Base-by-base conservation (phyloP, 2,888 invertebrate genomes). In the Adineta ricciae region DNA sequence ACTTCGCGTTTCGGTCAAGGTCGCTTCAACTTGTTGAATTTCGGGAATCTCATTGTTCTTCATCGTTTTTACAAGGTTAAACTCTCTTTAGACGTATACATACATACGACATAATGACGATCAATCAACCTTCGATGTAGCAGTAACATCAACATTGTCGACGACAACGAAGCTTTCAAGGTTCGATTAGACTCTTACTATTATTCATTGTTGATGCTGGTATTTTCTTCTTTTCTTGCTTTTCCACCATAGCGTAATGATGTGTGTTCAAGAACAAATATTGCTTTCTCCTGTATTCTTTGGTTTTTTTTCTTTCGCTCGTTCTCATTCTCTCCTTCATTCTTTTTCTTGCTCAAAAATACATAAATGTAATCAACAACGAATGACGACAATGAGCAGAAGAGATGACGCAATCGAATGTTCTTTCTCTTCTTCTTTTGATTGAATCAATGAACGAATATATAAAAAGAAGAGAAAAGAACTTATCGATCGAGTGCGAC, bases 1-100 rank as follows among this genome's bases (percentile, higher is more conserved):
- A 64, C 64, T 64, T 64, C 32, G 32, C 32, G 46, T 64, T 64
- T 64, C 64, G 64, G 64, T 64, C 64, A 64, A 64, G 64, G 64
- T 32, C 64, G 32, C 64, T 64, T 64, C 64, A 27, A 64, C 32
- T 64, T 32, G 64, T 32, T 64, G 64, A 64, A 64, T 64, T 64
- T 64, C 64, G 32, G 64, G 64, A 64, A 64, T 64, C 64, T 64
- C 32, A 64, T 64, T 64, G 64, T 64, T 64, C 64, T 64, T 64
- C 64, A 64, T 64, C 64, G 64, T 64, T 64, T 64, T 64, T 64
- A 64, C 64, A 64, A 64, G 64, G 64, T 64, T 64, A 64, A 64
- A 64, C 64, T 64, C 32, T 64, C 32, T 64, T 64, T 64, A 64
- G 64, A 64, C 64, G 27, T 64, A 36, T 64, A 64, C 64, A 64